Evolutionary conservation across 1,140 invertebrate species (phyloP).

Genomic region (Cardiocondyla obscurior): DNA sequence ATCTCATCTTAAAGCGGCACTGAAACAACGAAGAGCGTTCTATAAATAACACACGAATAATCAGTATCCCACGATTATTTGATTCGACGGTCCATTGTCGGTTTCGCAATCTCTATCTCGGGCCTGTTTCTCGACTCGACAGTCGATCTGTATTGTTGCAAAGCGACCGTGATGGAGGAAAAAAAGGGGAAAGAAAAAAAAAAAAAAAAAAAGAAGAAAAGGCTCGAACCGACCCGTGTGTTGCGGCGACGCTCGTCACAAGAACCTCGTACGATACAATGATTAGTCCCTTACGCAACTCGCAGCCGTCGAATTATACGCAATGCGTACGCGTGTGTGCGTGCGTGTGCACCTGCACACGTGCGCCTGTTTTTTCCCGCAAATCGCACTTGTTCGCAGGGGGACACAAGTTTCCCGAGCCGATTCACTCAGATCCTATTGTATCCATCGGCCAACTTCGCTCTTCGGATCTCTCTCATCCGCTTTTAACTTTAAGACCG

Average conservation of each 20-base stretch:
- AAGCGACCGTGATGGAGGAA: background rate
- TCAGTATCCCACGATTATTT: background rate
- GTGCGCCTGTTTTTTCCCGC: background rate
- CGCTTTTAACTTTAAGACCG: background rate
- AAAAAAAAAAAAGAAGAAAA: conserved; percentile 8
- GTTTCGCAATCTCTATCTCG: background rate
- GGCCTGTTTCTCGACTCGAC: background rate
- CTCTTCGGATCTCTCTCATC: background rate
- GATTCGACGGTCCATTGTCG: background rate
- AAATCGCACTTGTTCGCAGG: conserved; percentile 15
- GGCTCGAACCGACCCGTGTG: background rate
- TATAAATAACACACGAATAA: background rate
- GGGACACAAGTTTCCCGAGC: background rate
- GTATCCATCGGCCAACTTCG: background rate
- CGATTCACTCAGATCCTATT: background rate
- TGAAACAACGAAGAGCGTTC: background rate
- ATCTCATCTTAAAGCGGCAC: background rate
- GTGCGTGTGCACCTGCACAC: conserved; percentile 18
- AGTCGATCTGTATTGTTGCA: background rate
- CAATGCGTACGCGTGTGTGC: background rate
- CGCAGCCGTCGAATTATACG: background rate
- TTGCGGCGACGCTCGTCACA: background rate
- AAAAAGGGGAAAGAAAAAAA: conserved; percentile 15
- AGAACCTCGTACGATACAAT: conserved; percentile 7
- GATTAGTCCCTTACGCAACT: conserved; percentile 39